Percentiles rank a stretch among this genome's conserved stretches.
phyloP scores from a whole-genome alignment of 2,888 invertebrate genomes.

The Euclidia mi region DNA sequence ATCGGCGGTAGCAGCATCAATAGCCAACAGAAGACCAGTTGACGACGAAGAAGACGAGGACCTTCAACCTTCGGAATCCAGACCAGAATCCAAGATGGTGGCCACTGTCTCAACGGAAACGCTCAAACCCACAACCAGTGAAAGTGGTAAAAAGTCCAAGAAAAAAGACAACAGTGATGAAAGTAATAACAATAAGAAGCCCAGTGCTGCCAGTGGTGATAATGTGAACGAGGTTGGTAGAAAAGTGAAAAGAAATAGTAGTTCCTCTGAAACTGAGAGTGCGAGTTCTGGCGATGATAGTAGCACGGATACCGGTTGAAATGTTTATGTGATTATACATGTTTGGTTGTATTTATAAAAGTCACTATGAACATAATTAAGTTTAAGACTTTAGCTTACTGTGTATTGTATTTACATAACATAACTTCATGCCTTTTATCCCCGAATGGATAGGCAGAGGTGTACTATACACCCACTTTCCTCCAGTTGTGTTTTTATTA shows the following conservation, averaged over 20 bases:
- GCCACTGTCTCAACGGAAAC: conserved; percentile 86
- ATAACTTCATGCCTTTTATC: no score
- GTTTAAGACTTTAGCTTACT: neutral
- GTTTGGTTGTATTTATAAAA: neutral
- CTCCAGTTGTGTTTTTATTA: no score
- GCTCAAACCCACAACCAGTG: conserved; percentile 79
- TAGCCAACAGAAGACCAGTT: conserved; percentile 79
- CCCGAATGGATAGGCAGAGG: no score
- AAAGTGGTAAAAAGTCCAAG: conserved; percentile 68
- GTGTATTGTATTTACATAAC: neutral
- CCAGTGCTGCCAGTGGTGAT: conserved; percentile 66
- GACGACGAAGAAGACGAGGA: conserved; percentile 81
- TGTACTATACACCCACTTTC: no score
- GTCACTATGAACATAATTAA: neutral
- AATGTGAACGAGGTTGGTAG: conserved; percentile 57
- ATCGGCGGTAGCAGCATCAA: conserved; percentile 88
- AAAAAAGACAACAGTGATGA: conserved; percentile 64
- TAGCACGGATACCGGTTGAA: conserved; percentile 90
- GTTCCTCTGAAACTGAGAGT: conserved; percentile 91
- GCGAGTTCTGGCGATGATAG: conserved; percentile 92
- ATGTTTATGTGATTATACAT: neutral
- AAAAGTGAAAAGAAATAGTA: conserved; percentile 73
- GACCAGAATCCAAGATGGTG: conserved; percentile 82
- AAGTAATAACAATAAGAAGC: conserved; percentile 71
- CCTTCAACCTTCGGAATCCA: conserved; percentile 67